Percentiles rank a stretch among this genome's conserved stretches.
These are phyloP conservation scores for Mustela lutreola DNA, from an alignment of 2,113 vertebrate species.

Conservation along the genomic window DNA sequence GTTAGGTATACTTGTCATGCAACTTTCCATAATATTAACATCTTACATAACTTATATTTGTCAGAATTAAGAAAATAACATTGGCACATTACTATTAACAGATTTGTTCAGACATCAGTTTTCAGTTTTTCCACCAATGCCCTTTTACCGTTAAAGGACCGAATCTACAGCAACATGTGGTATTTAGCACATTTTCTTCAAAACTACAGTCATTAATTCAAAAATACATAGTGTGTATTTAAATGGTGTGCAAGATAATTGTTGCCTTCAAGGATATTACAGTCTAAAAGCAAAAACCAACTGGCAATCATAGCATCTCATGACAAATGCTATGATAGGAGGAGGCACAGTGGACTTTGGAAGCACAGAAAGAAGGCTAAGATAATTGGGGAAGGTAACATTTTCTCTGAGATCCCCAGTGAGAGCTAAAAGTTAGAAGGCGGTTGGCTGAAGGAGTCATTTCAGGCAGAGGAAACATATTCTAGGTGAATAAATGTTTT, in stretches of 20 bases:
- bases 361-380: neutral
- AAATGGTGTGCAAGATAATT: neutral
- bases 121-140: neutral
- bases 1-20: neutral
- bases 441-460: neutral
- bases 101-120: neutral
- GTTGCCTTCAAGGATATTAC: neutral
- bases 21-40: neutral
- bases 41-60: neutral
- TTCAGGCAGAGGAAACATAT: neutral
- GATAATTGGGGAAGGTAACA: neutral
- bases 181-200: neutral
- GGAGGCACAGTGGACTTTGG: neutral
- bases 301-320: neutral
- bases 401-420: neutral
- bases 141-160: neutral
- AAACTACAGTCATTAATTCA: neutral
- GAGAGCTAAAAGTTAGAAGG: neutral
- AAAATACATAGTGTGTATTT: neutral
- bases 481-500: neutral
- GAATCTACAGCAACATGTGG: neutral
- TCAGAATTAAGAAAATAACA: slow-evolving; percentile 1
- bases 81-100: neutral
- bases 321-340: neutral
- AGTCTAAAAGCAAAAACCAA: neutral